phyloP scores from a whole-genome alignment of 64 coral and sea anemone genomes.

The Montipora foliosa region DNA sequence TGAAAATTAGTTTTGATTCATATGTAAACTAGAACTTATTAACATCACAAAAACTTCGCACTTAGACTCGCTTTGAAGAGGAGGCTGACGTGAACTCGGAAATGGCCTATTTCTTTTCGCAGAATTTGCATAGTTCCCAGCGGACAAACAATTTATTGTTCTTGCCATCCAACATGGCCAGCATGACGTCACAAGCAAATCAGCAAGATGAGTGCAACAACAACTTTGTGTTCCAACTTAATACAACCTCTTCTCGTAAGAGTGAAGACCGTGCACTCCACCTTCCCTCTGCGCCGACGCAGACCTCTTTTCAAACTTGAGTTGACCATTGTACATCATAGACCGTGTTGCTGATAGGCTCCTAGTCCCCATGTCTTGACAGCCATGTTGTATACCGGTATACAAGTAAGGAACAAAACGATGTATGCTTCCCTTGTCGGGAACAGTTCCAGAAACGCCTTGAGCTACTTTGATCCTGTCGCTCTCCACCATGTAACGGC shows the following conservation, averaged over 20 bases:
- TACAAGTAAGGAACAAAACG: constrained; percentile 83
- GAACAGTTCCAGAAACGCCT: constrained; percentile 88
- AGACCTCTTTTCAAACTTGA: constrained; percentile 89
- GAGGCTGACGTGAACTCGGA: too few relatives aligned
- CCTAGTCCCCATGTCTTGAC: constrained; percentile 84
- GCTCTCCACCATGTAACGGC: constrained; percentile 91
- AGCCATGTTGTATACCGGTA: constrained; percentile 87
- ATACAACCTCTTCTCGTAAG: constrained; percentile 87
- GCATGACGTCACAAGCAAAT: too few relatives aligned
- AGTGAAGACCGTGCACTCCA: constrained; percentile 82
- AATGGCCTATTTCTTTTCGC: too few relatives aligned
- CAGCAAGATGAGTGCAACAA: too few relatives aligned
- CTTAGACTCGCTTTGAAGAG: too few relatives aligned
- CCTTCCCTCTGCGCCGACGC: constrained; percentile 77
- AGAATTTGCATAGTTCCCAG: too few relatives aligned
- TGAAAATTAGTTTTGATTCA: too few relatives aligned
- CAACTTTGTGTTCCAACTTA: not conserved
- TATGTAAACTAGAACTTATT: too few relatives aligned
- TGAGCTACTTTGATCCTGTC: constrained; percentile 87
- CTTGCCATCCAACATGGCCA: too few relatives aligned
- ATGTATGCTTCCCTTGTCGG: constrained; percentile 82
- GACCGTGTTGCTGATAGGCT: constrained; percentile 77
- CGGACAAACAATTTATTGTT: too few relatives aligned
- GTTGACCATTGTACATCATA: constrained; percentile 91
- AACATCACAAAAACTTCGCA: too few relatives aligned